phyloP scores from a whole-genome alignment of 2,797 vertebrate genomes.

The Lindbergichthys nudifrons region DNA sequence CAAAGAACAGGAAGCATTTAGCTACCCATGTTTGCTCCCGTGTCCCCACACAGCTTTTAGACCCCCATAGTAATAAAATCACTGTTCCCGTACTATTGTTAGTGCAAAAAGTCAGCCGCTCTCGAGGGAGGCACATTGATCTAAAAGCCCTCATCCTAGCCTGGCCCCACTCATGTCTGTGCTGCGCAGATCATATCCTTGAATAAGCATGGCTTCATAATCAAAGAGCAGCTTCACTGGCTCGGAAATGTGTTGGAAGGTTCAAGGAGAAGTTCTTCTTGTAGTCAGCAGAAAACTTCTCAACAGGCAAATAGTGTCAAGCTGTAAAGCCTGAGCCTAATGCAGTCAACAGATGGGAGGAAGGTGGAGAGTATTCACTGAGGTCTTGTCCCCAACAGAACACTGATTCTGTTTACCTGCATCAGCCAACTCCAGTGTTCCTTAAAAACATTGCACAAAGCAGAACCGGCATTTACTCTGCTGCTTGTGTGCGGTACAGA shows the following conservation, averaged over 20 bases:
- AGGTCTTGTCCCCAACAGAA: conserved; percentile 13
- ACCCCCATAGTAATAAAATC: conserved; percentile 80
- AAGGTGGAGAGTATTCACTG: conserved; percentile 5
- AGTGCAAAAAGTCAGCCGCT: conserved; percentile 86
- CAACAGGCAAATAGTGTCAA: conserved; percentile 37
- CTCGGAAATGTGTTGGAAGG: conserved; percentile 85
- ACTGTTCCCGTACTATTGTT: conserved; percentile 76
- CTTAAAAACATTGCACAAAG: not conserved
- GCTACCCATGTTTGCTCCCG: not conserved
- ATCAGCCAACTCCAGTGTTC: conserved; percentile 5
- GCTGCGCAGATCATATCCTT: conserved; percentile 85
- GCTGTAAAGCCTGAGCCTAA: conserved; percentile 17
- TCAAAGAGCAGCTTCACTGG: conserved; percentile 83
- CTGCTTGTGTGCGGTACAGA: not conserved
- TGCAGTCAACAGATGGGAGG: not conserved
- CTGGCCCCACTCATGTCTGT: conserved; percentile 73
- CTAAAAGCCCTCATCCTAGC: conserved; percentile 87
- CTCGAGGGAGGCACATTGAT: conserved; percentile 87
- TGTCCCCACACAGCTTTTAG: conserved; percentile 55
- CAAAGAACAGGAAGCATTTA: conserved; percentile 37
- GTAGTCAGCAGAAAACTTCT: conserved; percentile 80
- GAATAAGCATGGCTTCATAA: conserved; percentile 86
- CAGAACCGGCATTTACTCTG: not conserved
- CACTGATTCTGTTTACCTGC: conserved; percentile 19
- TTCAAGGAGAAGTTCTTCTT: conserved; percentile 85